Evolutionary conservation across 2,113 vertebrate genomes (phyloP), one percentile per base, ranked within the genome.

Genomic region (Acrocephalus arundinaceus): DNA sequence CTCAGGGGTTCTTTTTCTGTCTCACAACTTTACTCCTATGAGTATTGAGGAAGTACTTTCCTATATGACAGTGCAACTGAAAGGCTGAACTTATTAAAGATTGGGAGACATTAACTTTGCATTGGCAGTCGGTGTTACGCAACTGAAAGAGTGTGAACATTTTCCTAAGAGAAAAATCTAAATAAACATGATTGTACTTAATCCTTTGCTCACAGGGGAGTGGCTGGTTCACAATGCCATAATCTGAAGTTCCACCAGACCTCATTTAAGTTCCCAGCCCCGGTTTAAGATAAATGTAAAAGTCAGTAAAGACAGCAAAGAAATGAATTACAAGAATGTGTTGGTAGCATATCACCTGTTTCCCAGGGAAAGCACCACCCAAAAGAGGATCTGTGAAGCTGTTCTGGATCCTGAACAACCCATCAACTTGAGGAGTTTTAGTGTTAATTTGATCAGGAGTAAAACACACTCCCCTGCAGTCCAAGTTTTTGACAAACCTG

Each of bases 151-250:
- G 5, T 2, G 4, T 8, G 15, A 78, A 61, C 3, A 7, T 18
- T 75, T 75, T 22, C 5, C 61, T 18, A 76, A 20, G 7, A 51
- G n/a, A 41, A 79, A 67, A 59, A 48, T 4, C 28, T 52, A 45
- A 85, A 75, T 35, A 45, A 62, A 79, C 11, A 7, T 12, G 21
- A 54, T 6, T 27, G 11, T 21, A 72, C 18, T 49, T 75, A 82
- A 82, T 35, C 22, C 19, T 33, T 75, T 0, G 0, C 51, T 72
- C 4, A 2, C 28, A 83, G 61, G 22, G 39, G 23, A 85, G 35
- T 2, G 0, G 62, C 21, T 75, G 9, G 31, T 39, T 68, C 43
- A 71, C 62, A 67, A 6, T 76, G 19, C 52, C 39, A 9, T 30
- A 67, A 83, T 22, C n/a, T 82, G 21, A 45, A 78, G 4, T 85